These are phyloP conservation scores for Phyllotreta striolata DNA, from an alignment of 2,888 invertebrate genomes.

Conservation along the genomic window DNA sequence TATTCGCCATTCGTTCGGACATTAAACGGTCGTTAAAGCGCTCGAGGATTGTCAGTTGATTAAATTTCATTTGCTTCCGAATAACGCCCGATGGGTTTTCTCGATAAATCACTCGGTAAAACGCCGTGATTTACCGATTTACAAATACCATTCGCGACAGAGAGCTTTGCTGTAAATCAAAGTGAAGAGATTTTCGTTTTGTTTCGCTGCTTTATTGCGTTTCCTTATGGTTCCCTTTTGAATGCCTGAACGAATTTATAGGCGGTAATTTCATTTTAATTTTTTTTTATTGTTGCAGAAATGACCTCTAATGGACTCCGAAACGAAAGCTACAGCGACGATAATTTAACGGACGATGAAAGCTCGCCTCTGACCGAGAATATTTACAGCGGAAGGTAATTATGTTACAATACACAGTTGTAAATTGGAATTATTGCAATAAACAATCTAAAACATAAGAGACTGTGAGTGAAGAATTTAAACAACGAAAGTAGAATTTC, in stretches of 20 bases:
- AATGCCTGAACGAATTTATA: neutral
- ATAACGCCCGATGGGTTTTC: too few relatives aligned
- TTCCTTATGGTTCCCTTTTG: neutral
- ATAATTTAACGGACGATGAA: slow-evolving; percentile 87
- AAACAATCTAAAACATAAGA: neutral
- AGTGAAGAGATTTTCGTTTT: too few relatives aligned
- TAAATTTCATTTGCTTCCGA: too few relatives aligned
- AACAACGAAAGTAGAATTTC: neutral
- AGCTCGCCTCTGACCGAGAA: slow-evolving; percentile 86
- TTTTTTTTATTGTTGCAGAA: slow-evolving; percentile 46
- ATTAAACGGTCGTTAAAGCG: too few relatives aligned
- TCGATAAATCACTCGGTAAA: too few relatives aligned
- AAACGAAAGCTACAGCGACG: slow-evolving; percentile 73
- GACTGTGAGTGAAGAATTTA: neutral
- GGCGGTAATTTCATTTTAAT: neutral
- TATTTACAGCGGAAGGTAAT: slow-evolving; percentile 89
- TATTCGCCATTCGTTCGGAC: too few relatives aligned
- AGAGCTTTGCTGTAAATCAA: too few relatives aligned
- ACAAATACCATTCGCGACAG: too few relatives aligned
- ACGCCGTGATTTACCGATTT: too few relatives aligned
- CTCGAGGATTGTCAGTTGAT: too few relatives aligned
- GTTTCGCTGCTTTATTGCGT: neutral
- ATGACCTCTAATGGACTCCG: slow-evolving; percentile 74
- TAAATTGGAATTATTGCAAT: slow-evolving; percentile 17
- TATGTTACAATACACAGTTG: slow-evolving; percentile 26